These are phyloP conservation scores for Melanostigma gelatinosum DNA, from an alignment of 2,113 vertebrate genomes.

Conservation along the genomic window DNA sequence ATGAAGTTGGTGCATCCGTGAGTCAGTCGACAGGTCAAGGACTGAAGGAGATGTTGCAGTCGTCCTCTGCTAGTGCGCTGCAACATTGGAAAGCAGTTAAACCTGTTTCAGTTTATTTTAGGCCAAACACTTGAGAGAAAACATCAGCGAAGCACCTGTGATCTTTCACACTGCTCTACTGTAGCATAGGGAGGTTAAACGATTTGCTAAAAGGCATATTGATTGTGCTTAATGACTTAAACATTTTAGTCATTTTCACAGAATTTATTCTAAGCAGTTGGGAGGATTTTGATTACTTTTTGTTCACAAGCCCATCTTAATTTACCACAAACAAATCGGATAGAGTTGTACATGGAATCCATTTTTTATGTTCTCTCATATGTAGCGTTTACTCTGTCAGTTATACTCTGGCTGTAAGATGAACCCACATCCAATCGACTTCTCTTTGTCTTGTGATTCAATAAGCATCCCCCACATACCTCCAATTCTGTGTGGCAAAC, in stretches of 20 bases:
- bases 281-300: neutral
- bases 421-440: neutral
- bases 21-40: conserved; percentile 85
- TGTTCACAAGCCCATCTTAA: neutral
- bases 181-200: neutral
- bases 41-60: conserved; percentile 53
- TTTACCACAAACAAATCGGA: neutral
- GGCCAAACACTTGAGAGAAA: neutral
- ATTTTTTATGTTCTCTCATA: neutral
- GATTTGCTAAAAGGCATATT: conserved; percentile 1
- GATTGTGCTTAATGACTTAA: neutral
- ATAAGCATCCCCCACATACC: neutral
- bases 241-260: neutral
- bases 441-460: neutral
- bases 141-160: rapidly evolving
- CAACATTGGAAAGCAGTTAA: neutral
- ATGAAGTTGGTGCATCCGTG: conserved; percentile 83
- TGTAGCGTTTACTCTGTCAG: neutral
- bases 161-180: neutral
- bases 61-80: conserved; percentile 35
- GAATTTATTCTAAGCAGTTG: neutral
- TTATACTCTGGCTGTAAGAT: neutral
- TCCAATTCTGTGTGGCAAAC: neutral
- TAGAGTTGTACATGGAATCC: neutral
- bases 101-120: conserved; percentile 23